Evolutionary conservation across 2,888 invertebrate species (phyloP).

Genomic region (Acanthosepion pharaonis): DNA sequence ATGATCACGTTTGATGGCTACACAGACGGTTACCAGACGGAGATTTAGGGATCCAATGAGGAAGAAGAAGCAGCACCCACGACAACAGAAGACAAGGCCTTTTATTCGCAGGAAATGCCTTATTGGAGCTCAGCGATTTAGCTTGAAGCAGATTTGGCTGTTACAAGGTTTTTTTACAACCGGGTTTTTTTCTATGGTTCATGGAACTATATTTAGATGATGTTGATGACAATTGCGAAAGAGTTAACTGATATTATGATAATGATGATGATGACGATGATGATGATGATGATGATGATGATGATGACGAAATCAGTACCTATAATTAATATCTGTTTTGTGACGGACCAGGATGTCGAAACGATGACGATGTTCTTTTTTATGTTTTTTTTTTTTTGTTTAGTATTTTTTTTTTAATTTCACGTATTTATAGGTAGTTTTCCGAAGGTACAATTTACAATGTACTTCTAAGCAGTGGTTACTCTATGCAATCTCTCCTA

Average conservation of each 20-base stretch:
- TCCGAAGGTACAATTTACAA: not conserved
- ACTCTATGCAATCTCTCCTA: not conserved
- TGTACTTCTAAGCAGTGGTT: not conserved
- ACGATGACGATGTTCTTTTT: not conserved
- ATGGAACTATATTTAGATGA: not conserved
- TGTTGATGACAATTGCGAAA: slow-evolving; percentile 10
- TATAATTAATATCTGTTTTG: not conserved
- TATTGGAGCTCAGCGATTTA: slow-evolving; percentile 45
- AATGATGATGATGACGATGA: slow-evolving; percentile 34
- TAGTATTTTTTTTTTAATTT: too few relatives aligned
- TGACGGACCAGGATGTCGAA: not conserved
- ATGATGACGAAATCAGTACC: slow-evolving; percentile 15
- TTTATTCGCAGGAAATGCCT: slow-evolving; percentile 46
- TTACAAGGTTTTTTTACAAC: slow-evolving; percentile 44
- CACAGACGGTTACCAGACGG: slow-evolving; percentile 47
- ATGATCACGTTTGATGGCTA: slow-evolving; percentile 46
- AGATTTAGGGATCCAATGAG: slow-evolving; percentile 46
- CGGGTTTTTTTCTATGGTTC: slow-evolving; percentile 34
- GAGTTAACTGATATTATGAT: not conserved
- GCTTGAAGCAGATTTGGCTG: slow-evolving; percentile 34
- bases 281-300: slow-evolving; percentile 41
- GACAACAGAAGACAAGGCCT: slow-evolving; percentile 47
- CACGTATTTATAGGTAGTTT: not conserved
- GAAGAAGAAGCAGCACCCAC: slow-evolving; percentile 46
- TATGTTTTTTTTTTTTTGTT: too few relatives aligned